Evolutionary conservation across 2,888 invertebrate genomes (phyloP).

Genomic region (Caprella mutica): DNA sequence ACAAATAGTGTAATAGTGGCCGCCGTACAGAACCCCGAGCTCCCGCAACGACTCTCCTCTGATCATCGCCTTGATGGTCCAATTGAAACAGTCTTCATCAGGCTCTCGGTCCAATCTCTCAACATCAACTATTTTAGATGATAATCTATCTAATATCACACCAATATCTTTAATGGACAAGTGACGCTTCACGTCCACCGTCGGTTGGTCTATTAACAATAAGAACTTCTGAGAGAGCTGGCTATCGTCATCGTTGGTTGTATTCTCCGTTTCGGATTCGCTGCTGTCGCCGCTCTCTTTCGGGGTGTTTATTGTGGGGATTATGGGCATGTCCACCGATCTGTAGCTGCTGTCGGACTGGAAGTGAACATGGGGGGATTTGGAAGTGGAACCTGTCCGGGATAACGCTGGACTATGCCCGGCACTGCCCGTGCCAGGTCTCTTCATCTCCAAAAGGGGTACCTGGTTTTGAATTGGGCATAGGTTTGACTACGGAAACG

Average conservation of each 20-base stretch:
- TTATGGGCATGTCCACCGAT: slow-evolving; percentile 36
- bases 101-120: slow-evolving; percentile 82
- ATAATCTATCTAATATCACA: slow-evolving; percentile 80
- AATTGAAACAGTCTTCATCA: slow-evolving; percentile 87
- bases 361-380: slow-evolving; percentile 33
- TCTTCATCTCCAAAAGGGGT: too few relatives aligned
- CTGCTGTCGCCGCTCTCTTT: slow-evolving; percentile 62
- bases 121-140: slow-evolving; percentile 85
- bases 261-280: slow-evolving; percentile 86
- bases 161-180: slow-evolving; percentile 90
- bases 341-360: slow-evolving; percentile 23
- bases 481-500: too few relatives aligned
- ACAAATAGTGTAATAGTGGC: slow-evolving; percentile 87
- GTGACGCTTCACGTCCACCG: slow-evolving; percentile 81
- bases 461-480: too few relatives aligned
- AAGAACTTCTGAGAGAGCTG: slow-evolving; percentile 77
- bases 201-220: slow-evolving; percentile 80
- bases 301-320: slow-evolving; percentile 12
- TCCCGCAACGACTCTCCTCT: slow-evolving; percentile 80
- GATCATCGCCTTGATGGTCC: slow-evolving; percentile 92
- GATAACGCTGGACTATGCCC: background rate
- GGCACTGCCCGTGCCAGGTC: too few relatives aligned
- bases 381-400: slow-evolving; percentile 14
- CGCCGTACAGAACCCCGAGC: slow-evolving; percentile 86
- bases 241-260: slow-evolving; percentile 51